phyloP scores from a whole-genome alignment of 2,797 vertebrate species.

The Squalus acanthias region DNA sequence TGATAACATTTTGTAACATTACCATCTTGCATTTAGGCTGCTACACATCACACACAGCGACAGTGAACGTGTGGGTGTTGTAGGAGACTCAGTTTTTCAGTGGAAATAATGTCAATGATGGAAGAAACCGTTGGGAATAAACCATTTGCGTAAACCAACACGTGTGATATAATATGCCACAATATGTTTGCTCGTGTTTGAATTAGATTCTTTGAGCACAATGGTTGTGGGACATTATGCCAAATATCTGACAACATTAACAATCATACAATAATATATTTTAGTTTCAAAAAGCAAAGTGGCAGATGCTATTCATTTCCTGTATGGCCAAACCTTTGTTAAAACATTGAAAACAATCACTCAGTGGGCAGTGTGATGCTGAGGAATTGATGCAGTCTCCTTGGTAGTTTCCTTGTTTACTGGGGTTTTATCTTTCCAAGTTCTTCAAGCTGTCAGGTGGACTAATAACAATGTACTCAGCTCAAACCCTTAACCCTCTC shows the following conservation, averaged over 20 bases:
- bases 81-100: background rate
- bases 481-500: background rate
- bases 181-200: background rate
- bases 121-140: constrained; percentile 9
- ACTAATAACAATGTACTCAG: background rate
- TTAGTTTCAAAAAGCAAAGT: background rate
- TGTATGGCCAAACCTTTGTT: background rate
- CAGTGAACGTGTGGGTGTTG: background rate
- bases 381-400: background rate
- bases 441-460: background rate
- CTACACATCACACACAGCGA: background rate
- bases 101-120: background rate
- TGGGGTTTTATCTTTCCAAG: background rate
- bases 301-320: background rate
- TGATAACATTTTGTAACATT: background rate
- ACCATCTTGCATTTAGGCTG: background rate
- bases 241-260: background rate
- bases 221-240: background rate
- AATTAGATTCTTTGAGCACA: background rate
- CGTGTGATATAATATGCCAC: background rate
- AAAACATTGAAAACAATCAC: background rate
- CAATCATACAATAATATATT: background rate
- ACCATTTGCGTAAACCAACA: background rate
- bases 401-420: background rate
- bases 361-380: background rate